Conservation (phyloP, 2,888 invertebrate genomes). For the Platycnemis pennipes region DNA sequence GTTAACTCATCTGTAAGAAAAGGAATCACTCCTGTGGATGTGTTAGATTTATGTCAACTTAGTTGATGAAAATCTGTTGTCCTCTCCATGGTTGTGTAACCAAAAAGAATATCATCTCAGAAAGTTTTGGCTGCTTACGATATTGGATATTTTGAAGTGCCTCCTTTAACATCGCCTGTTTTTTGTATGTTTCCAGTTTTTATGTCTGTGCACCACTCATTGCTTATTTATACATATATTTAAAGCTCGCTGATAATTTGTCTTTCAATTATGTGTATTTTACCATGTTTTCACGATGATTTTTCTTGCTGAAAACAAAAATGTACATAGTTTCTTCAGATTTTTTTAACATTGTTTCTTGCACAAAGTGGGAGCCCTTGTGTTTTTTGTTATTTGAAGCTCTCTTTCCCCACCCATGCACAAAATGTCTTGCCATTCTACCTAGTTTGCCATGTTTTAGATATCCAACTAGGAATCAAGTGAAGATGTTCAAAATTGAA, state of each 20-base stretch:
- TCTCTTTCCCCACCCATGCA: not conserved
- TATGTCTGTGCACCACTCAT: not conserved
- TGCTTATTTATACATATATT: constrained; percentile 8
- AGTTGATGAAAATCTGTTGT: not conserved
- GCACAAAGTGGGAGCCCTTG: not conserved
- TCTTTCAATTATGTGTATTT: not conserved
- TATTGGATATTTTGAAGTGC: constrained; percentile 22
- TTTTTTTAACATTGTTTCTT: not conserved
- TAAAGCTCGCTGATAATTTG: not conserved
- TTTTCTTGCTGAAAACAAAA: not conserved
- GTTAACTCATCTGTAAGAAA: not conserved
- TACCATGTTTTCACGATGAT: not conserved
- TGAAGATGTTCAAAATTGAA: not conserved
- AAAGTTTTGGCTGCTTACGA: not conserved
- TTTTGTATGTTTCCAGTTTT: not conserved
- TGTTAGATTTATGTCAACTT: not conserved
- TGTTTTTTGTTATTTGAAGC: not conserved
- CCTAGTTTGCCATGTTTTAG: constrained; percentile 32
- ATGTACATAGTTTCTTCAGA: not conserved
- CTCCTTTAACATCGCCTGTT: constrained; percentile 6
- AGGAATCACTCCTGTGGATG: constrained; percentile 9
- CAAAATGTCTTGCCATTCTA: not conserved
- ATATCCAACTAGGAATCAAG: not conserved
- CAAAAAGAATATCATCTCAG: not conserved
- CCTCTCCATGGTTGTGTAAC: not conserved